Base-by-base conservation (phyloP, 2,888 invertebrate species). In the Limnephilus lunatus region DNA sequence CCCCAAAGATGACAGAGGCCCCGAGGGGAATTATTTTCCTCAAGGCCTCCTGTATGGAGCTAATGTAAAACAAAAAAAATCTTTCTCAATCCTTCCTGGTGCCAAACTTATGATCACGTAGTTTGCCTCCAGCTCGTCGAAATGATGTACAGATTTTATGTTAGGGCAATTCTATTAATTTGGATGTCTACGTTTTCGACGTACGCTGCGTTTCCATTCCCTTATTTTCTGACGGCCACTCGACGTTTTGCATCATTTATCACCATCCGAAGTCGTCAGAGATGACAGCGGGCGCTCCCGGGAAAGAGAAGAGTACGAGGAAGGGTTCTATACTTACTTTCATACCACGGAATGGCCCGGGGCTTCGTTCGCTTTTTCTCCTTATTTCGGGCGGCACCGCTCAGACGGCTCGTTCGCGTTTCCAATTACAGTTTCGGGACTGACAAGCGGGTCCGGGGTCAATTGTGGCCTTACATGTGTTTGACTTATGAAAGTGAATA, bases 161-260 rank as follows among this genome's bases (percentile, higher is more conserved):
- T 44, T 44, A 44, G 44, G 1, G 44, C 44, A 44, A 11, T 1
- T 44, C 44, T 44, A 11, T 12, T 2, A 44, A 44, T 44, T 12
- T 44, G 44, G 44, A 44, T 12, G 44, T 44, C 44, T 11, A 2
- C 2, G 44, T 11, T 44, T 44, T 5, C 11, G 11, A 68, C 68
- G 68, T 68, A 68, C 89, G 44, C n/a, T 30, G 89, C 89, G 35
- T 39, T 89, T 81, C 44, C 35, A n/a, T 80, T 80, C 30, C 35
- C 68, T 48, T 82, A 53, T 90, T 68, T 90, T 68, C 81, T 91
- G 82, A 68, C 90, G 92, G 90, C 91, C 88, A 87, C 91, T 91
- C 44, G 93, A 85, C 91, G 85, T 89, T 89, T 90, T 35, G 87
- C 39, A 91, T 93, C 93, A 93, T 93, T 93, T 93, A 93, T 93